Conservation (phyloP, 2,113 vertebrate species). For the Colistium nudipinnis region DNA sequence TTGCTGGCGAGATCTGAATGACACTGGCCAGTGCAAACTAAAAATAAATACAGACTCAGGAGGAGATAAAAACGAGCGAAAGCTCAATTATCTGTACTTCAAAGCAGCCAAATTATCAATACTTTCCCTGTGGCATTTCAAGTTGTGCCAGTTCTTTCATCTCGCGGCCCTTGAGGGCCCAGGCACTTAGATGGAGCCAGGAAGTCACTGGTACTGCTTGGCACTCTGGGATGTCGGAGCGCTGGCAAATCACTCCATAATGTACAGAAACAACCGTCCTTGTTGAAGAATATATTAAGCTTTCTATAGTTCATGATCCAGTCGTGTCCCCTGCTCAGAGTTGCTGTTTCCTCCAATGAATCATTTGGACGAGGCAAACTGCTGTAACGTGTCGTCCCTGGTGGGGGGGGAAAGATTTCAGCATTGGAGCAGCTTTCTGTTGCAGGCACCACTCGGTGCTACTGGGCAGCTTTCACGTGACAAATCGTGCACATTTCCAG, state of each 20-base stretch:
- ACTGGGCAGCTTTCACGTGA: slow-evolving; percentile 59
- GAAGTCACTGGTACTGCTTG: slow-evolving; percentile 72
- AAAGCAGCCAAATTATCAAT: slow-evolving; percentile 76
- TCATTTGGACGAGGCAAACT: slow-evolving; percentile 27
- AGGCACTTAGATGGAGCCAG: slow-evolving; percentile 73
- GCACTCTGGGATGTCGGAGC: slow-evolving; percentile 50
- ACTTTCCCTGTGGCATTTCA: slow-evolving; percentile 72
- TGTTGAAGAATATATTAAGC: slow-evolving; percentile 1
- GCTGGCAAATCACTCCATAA: slow-evolving; percentile 12
- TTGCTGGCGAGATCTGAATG: slow-evolving; percentile 35
- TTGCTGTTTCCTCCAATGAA: slow-evolving; percentile 20
- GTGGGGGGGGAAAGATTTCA: slow-evolving; percentile 2
- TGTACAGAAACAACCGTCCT: slow-evolving; percentile 18
- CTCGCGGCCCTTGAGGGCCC: slow-evolving; percentile 70
- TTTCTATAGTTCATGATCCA: slow-evolving; percentile 17
- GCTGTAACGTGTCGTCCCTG: slow-evolving; percentile 8
- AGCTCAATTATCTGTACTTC: slow-evolving; percentile 80
- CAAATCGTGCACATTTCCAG: slow-evolving; percentile 72
- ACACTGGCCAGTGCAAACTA: slow-evolving; percentile 33
- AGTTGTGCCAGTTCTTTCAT: slow-evolving; percentile 82
- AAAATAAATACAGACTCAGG: slow-evolving; percentile 73
- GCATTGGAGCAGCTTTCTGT: slow-evolving; percentile 26
- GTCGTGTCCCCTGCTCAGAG: slow-evolving; percentile 14
- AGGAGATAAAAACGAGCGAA: slow-evolving; percentile 72
- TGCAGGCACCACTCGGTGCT: slow-evolving; percentile 42